Evolutionary conservation across 2,888 invertebrate species (phyloP), one percentile per base, ranked within the genome.

Genomic region (Drosophila meridionalis): DNA sequence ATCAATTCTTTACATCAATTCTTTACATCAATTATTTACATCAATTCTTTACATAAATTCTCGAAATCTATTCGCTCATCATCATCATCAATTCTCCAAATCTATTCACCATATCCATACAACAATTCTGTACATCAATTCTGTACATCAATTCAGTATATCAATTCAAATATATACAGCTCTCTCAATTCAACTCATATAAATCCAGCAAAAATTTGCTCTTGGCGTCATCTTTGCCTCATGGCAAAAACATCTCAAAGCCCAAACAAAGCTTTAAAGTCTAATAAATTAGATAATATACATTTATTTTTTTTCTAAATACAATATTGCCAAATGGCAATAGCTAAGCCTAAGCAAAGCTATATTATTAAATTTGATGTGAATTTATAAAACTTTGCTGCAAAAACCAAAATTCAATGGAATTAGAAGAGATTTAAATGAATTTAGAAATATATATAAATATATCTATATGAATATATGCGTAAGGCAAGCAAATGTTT

Each of bases 331-430:
- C 12, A 26, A 20, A 34, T n/a, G 52, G 52, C 52, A 26, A 4
- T 1, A 26, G 34, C 11, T 52, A 36, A 52, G 52, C 52, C 34
- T 12, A 20, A 34, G 5, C 34, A 52, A 52, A 52, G n/a, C 34
- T 7, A 5, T 1, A 52, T 52, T 52, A 52, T 52, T 52, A 34
- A 52, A 52, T 52, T 52, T 52, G 52, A 5, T 34, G n/a, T 20
- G 34, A 52, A 52, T 32, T 34, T 52, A 20, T 11, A 5, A 52
- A 52, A 52, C 34, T 20, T 34, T 11, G 52, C 52, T 11, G 1
- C 3, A 52, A 52, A 52, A 52, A 34, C 6, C 20, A 28, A 38
- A 53, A 53, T n/a, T 14, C 40, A 20, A 74, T 76, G 53, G 26
- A 69, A 65, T 50, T 32, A 50, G 9, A 20, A 47, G 47, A 47